Evolutionary conservation across 2,888 invertebrate species (phyloP).

Genomic region (Drosophila anomalata): DNA sequence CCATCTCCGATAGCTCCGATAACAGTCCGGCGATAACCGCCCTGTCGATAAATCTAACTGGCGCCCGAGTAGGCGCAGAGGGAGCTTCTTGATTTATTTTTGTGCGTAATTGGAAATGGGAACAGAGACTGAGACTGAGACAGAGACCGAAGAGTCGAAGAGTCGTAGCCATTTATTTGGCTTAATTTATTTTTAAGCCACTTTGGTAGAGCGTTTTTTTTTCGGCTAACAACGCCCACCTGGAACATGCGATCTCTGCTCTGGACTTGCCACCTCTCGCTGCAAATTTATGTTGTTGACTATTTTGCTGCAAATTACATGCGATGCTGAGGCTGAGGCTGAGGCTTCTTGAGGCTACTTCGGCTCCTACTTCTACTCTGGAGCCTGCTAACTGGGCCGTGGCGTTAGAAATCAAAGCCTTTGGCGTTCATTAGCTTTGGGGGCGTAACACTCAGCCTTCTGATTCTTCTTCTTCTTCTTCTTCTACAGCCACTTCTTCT

Average conservation of each 20-base stretch:
- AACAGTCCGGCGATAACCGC: conserved; percentile 15
- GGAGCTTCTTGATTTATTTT: conserved; percentile 26
- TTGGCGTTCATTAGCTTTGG: conserved; percentile 82
- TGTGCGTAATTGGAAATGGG: conserved; percentile 25
- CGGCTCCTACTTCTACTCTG: no score
- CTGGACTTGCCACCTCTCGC: conserved; percentile 6
- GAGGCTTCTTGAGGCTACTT: not conserved
- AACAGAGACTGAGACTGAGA: not conserved
- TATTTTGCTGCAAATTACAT: conserved; percentile 75
- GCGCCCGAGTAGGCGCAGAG: no score
- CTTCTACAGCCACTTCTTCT: conserved; percentile 5
- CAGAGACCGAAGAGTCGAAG: not conserved
- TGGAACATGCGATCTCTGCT: conserved; percentile 40
- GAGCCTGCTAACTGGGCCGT: conserved; percentile 51
- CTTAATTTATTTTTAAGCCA: conserved; percentile 18
- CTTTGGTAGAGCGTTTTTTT: conserved; percentile 5
- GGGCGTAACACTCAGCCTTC: conserved; percentile 63
- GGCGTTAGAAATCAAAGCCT: conserved; percentile 77
- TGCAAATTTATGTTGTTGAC: conserved; percentile 73
- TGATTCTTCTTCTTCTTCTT: not conserved
- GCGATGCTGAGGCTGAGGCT: conserved; percentile 45
- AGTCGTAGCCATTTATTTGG: conserved; percentile 23
- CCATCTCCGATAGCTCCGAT: conserved; percentile 12
- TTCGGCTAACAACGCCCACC: conserved; percentile 38
- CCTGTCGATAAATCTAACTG: not conserved